Base-by-base conservation (phyloP, 2,113 vertebrate species). In the Crocuta crocuta region DNA sequence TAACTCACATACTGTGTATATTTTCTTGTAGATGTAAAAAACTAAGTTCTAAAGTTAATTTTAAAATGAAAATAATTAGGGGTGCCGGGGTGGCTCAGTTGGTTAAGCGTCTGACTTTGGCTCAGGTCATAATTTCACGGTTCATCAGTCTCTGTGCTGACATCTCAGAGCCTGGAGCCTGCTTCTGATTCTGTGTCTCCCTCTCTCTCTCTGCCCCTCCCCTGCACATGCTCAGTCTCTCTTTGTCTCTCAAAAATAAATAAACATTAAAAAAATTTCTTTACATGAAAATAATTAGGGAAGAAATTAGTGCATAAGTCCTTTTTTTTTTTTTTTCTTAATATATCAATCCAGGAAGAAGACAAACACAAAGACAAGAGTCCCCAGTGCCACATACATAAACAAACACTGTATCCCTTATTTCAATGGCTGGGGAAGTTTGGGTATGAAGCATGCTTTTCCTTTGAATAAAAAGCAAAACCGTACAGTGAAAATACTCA, bases 21-120 rank as follows among this genome's bases (percentile, higher is more conserved):
- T 89, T 88, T 88, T 65, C 65, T 95, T 86, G 7, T 50, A 74
- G 66, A 4, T 91, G 7, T 88, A 68, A 68, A 71, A 73, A 70
- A 35, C 66, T 70, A 53, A 85, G 91, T 65, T 91, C 53, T 96
- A 65, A 95, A 82, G 55, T 93, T 78, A 92, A 58, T 83, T 87
- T 87, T 79, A 21, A 78, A 84, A 55, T 65, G 91, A 91, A 71
- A 73, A 65, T 73, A 89, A 86, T 74, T 80, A 12, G 61, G 28
- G 28, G 58, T 23, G 21, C 58, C 58, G 1, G 58, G 58, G 21
- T 61, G 58, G 58, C 21, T 61, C 58, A 61, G 58, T 80, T 12
- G 2, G 11, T 50, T 50, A 50, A 50, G 50, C 50, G 13, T 50
- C 12, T 12, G 12, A 13, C 50, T 50, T 50, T 12, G 12, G 50